Base-by-base conservation (phyloP, 1,140 invertebrate species). In the Eumeta japonica region DNA sequence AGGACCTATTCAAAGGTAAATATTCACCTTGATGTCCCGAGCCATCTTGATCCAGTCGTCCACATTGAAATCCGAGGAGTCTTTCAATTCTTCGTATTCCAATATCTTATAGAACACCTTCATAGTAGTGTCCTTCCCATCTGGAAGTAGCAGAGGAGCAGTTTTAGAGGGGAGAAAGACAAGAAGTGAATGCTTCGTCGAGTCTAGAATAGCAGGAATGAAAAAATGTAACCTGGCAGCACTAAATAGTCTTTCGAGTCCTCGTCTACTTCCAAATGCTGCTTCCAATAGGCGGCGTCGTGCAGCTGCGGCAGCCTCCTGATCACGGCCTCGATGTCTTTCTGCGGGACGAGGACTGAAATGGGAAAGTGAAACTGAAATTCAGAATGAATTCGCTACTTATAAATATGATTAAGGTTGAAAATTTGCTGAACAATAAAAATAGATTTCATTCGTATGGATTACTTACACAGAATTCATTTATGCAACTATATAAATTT, bases 61-160 rank as follows among this genome's bases (percentile, higher is more conserved):
- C 62, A 90, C 87, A 0, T 85, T 88, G 85, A 98, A 96, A 62
- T 97, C 93, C 43, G 90, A 90, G 0, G 93, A 96, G 64, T 98
- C 95, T 35, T 95, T 79, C 0, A 98, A 72, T 3, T 90, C 89
- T 5, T 88, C 81, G 58, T 97, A 97, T 73, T 98, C 94, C 24
- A 83, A 75, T 5, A 98, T 83, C 51, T 81, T 83, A 59, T 95
- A 97, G 20, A 90, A 57, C 9, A 94, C 78, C 29, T 88, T 76
- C 14, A 49, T 29, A 5, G 62, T 55, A 13, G 63, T 67, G 35
- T 72, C 67, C 31, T 72, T 70, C 3, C 67, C 65, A 52, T 65
- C 67, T 72, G 44, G 11, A 62, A 37, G 46, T 3, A 41, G 16
- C 38, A 35, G n/a, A n/a, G n/a, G n/a, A n/a, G n/a, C n/a, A n/a